These are phyloP conservation scores for Hyaena hyaena DNA, from an alignment of 2,113 vertebrate genomes.

Conservation along the genomic window DNA sequence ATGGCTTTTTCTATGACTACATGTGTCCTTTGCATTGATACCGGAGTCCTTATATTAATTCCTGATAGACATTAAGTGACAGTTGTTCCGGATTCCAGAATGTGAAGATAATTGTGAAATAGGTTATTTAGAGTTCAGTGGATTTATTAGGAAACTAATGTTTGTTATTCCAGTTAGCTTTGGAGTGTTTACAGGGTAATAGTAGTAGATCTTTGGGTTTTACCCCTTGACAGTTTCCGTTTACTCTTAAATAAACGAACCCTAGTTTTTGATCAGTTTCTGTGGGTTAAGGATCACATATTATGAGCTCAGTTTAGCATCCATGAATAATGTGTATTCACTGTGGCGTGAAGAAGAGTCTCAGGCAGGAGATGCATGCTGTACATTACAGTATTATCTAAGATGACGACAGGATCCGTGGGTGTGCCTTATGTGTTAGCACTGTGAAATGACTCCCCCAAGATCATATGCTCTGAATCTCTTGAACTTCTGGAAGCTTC, in stretches of 20 bases:
- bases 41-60: slow-evolving; percentile 66
- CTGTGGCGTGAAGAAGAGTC: neutral
- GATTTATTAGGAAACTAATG: slow-evolving; percentile 49
- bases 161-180: slow-evolving; percentile 36
- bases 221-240: neutral
- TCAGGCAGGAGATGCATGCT: neutral
- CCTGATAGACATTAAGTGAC: slow-evolving; percentile 1
- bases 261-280: slow-evolving; percentile 31
- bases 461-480: neutral
- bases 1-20: neutral
- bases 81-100: slow-evolving; percentile 60
- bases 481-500: slow-evolving; percentile 5
- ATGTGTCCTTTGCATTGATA: slow-evolving; percentile 19
- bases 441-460: neutral
- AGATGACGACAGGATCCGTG: neutral
- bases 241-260: neutral
- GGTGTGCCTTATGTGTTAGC: neutral
- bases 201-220: slow-evolving; percentile 16
- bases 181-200: slow-evolving; percentile 27
- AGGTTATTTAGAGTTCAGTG: slow-evolving; percentile 52
- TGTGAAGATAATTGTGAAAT: slow-evolving; percentile 62
- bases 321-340: neutral
- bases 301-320: neutral
- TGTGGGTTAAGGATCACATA: neutral
- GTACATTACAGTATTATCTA: neutral